A percentile compares a stretch with the other conserved stretches of the same genome.
phyloP scores from a whole-genome alignment of 2,888 invertebrate genomes.

The Eutolmus rufibarbis region DNA sequence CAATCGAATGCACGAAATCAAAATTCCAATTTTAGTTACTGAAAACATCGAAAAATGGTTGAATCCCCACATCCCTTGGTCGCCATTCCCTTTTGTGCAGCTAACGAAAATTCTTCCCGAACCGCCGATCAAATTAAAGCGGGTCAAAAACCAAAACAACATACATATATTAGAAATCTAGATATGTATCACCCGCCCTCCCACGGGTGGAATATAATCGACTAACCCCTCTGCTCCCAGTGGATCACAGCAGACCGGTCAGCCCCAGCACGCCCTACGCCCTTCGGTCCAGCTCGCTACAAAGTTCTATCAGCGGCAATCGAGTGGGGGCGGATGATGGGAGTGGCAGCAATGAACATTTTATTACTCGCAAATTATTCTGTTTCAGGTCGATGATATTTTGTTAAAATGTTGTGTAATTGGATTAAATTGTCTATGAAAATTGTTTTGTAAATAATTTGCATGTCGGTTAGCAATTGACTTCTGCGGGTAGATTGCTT shows the following conservation, averaged over 20 bases:
- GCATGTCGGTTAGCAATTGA: slow-evolving; percentile 6
- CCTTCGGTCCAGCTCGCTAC: not conserved
- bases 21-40: not conserved
- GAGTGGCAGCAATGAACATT: not conserved
- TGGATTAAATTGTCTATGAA: slow-evolving; percentile 23
- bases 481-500: not conserved
- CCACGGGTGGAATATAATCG: not conserved
- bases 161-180: slow-evolving; percentile 5
- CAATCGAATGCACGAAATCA: not conserved
- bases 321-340: not conserved
- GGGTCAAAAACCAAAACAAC: not conserved
- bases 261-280: not conserved
- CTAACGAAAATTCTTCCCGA: not conserved
- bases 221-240: not conserved
- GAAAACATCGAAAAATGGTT: slow-evolving; percentile 4
- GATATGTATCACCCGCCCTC: not conserved
- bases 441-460: slow-evolving; percentile 30
- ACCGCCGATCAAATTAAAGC: not conserved
- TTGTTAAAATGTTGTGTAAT: slow-evolving; percentile 6
- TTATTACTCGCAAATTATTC: slow-evolving; percentile 11
- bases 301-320: not conserved
- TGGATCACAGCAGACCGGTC: not conserved
- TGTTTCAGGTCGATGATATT: not conserved
- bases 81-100: not conserved
- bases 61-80: not conserved